Base-by-base conservation (phyloP, 2,113 vertebrate species). In the Pao palembangensis region DNA sequence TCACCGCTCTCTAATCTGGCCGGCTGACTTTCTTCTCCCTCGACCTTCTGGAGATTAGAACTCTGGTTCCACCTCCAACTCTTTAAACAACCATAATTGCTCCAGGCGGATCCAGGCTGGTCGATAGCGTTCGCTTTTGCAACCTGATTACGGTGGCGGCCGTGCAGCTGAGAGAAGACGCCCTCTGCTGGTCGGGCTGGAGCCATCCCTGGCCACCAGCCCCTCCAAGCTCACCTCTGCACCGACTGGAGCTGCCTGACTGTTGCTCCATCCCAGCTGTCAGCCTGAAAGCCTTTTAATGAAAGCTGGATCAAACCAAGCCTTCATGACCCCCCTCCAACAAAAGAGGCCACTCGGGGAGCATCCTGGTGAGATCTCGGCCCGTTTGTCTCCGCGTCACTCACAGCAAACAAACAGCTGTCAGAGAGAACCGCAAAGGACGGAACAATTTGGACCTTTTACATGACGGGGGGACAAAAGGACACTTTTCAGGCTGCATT, bases 341-440 rank as follows among this genome's bases (percentile, higher is more conserved):
- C 78, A 48, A 67, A 59, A 61, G 49, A 71, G 51, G 47, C 75
- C 69, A 69, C 71, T 73, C 59, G 47, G 41, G 81, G 70, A 79
- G 64, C 59, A 46, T 1, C 16, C 23, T 69, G 83, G 83, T 80
- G 86, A 78, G 85, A 87, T 86, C 82, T 75, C 68, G 51, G 77
- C 31, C 31, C 31, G 31, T 34, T 34, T 34, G 31, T 34, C 31
- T 34, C 31, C 31, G 8, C 75, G 83, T 85, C 78, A 69, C 75
- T 87, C 82, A 82, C 81, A 76, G 69, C 63, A 56, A 8, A 51
- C 34, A 66, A 71, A 43, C 43, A 41, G 55, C 31, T 5, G 50
- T 41, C 4, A 41, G 31, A 43, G 55, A 28, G 28, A 6, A 31
- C 46, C 34, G 49, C 55, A 51, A 42, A 47, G 20, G 3, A 57